Conservation (phyloP, 2,113 vertebrate genomes). For the Antechinus stuartii region DNA sequence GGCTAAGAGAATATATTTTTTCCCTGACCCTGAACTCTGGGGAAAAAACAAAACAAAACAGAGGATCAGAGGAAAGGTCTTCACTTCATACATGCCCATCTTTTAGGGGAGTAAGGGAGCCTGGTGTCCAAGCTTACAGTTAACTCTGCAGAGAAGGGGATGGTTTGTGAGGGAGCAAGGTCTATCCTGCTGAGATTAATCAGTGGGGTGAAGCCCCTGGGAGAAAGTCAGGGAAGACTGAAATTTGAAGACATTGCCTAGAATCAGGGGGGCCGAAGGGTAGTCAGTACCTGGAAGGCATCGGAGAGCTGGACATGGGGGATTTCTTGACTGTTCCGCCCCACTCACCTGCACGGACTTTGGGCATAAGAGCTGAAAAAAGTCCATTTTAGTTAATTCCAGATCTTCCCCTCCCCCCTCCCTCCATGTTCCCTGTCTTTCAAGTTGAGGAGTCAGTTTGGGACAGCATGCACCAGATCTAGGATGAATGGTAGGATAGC, state of each 20-base stretch:
- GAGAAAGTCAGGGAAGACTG: not conserved
- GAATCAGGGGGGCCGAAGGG: not conserved
- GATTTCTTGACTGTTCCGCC: conserved; percentile 69
- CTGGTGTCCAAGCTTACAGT: not conserved
- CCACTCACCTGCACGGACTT: conserved; percentile 35
- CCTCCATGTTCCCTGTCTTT: not conserved
- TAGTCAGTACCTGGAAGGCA: conserved; percentile 77
- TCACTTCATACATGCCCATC: not conserved
- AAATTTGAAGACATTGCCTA: not conserved
- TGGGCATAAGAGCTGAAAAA: conserved; percentile 51
- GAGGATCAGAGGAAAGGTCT: not conserved
- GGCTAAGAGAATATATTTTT: conserved; percentile 31
- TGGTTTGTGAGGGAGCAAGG: conserved; percentile 4
- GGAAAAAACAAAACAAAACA: not conserved
- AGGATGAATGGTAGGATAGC: not conserved
- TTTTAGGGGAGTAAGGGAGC: not conserved
- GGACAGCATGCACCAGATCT: not conserved
- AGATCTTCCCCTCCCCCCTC: not conserved
- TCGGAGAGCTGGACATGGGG: conserved; percentile 51
- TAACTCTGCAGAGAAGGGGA: not conserved
- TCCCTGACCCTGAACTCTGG: conserved; percentile 13
- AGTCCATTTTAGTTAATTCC: conserved; percentile 8
- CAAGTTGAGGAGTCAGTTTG: not conserved
- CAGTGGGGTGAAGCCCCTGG: not conserved
- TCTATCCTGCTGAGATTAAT: not conserved